Evolutionary conservation across 2,113 vertebrate species (phyloP).

Genomic region (Neoarius graeffei): DNA sequence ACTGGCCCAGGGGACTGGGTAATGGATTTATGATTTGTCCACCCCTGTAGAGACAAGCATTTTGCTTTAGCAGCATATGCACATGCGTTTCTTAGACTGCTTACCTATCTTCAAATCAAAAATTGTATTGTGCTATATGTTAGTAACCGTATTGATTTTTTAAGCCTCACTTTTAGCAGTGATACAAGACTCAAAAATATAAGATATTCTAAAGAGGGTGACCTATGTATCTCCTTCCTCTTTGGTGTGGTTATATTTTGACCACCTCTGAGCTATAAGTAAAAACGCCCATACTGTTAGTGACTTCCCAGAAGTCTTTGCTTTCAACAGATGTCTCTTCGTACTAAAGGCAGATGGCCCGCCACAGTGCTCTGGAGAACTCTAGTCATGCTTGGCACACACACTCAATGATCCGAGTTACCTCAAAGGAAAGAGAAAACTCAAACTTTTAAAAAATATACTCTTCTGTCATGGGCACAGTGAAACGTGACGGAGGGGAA

Average conservation of each 20-base stretch:
- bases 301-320: constrained; percentile 27
- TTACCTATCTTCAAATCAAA: neutral
- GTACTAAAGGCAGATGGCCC: constrained; percentile 46
- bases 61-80: neutral
- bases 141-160: neutral
- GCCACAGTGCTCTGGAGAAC: constrained; percentile 13
- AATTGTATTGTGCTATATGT: neutral
- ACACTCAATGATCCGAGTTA: constrained; percentile 39
- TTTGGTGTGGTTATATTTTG: neutral
- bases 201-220: neutral
- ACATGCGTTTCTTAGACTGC: neutral
- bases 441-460: constrained; percentile 42
- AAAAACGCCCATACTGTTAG: constrained; percentile 38
- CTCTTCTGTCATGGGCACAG: constrained; percentile 40
- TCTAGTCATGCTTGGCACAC: constrained; percentile 40
- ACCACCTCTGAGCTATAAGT: constrained; percentile 8
- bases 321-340: constrained; percentile 31
- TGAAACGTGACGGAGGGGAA: constrained; percentile 43
- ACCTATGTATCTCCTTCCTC: neutral
- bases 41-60: no score
- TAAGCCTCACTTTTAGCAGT: neutral
- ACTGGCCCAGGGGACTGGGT: neutral
- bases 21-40: neutral
- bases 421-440: constrained; percentile 33
- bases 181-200: neutral